Evolutionary conservation across 2,797 vertebrate species (phyloP).

Genomic region (Leptoclinus maculatus): DNA sequence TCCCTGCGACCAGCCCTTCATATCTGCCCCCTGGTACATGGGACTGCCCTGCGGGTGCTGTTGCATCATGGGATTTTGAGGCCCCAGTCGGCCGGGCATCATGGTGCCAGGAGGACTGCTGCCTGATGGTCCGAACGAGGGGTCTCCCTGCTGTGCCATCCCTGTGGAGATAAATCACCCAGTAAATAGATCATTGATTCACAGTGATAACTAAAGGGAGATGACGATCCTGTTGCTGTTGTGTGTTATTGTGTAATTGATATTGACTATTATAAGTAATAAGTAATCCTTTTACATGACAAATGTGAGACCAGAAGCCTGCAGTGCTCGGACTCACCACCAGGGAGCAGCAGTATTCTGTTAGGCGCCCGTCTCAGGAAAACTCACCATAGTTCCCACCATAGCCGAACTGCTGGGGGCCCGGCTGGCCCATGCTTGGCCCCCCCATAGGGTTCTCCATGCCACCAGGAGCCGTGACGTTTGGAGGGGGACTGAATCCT

Average conservation of each 20-base stretch:
- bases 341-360: constrained; percentile 63
- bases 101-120: constrained; percentile 91
- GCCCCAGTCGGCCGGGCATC: constrained; percentile 91
- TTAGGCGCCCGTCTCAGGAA: too few species aligned
- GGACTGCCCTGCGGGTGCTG: constrained; percentile 91
- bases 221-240: background rate
- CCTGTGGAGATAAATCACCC: constrained; percentile 77
- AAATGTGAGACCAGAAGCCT: background rate
- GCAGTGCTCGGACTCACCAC: constrained; percentile 43
- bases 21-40: constrained; percentile 93
- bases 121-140: constrained; percentile 89
- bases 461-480: constrained; percentile 92
- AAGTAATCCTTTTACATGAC: background rate
- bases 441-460: constrained; percentile 92
- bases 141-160: constrained; percentile 92
- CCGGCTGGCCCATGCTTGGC: constrained; percentile 89
- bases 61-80: constrained; percentile 92
- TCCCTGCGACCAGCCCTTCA: constrained; percentile 95
- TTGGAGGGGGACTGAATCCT: constrained; percentile 95
- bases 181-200: background rate
- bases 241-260: constrained; percentile 3
- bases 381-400: constrained; percentile 91
- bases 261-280: constrained; percentile 1
- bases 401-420: constrained; percentile 92
- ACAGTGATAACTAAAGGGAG: background rate